These are phyloP conservation scores for Leptinotarsa lineolata DNA, from an alignment of 1,140 invertebrate species.

Conservation along the genomic window DNA sequence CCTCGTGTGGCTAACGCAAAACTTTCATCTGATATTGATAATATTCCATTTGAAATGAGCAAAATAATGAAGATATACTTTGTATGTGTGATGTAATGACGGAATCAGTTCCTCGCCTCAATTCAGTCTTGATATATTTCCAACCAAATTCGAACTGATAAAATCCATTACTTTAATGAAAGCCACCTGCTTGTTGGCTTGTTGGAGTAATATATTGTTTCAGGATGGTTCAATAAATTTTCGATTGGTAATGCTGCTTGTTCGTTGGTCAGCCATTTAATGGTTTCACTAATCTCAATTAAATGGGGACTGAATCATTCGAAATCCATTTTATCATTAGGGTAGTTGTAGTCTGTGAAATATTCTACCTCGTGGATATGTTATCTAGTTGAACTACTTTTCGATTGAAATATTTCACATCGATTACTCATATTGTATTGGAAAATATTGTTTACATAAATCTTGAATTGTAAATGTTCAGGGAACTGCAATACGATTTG, in stretches of 20 bases:
- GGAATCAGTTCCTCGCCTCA: no score
- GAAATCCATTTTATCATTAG: background rate
- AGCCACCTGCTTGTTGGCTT: background rate
- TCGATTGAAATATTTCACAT: background rate
- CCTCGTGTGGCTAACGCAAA: no score
- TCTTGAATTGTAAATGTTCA: no score
- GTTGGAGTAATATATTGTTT: background rate
- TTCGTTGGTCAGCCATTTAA: slow-evolving; percentile 3
- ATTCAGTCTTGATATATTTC: background rate
- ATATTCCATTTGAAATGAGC: no score
- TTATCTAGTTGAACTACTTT: no score
- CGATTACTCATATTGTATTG: background rate
- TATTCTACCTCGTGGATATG: no score
- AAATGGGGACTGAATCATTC: background rate
- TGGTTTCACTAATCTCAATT: slow-evolving; percentile 1
- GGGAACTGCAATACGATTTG: no score
- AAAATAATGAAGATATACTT: no score
- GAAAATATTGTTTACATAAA: no score
- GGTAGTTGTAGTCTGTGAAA: background rate
- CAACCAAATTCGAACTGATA: background rate
- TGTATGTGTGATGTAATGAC: no score
- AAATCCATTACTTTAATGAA: background rate
- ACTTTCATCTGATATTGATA: no score
- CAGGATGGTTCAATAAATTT: background rate
- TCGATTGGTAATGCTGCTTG: background rate